Conservation (phyloP, 2,797 vertebrate genomes). For the Peromyscus eremicus region DNA sequence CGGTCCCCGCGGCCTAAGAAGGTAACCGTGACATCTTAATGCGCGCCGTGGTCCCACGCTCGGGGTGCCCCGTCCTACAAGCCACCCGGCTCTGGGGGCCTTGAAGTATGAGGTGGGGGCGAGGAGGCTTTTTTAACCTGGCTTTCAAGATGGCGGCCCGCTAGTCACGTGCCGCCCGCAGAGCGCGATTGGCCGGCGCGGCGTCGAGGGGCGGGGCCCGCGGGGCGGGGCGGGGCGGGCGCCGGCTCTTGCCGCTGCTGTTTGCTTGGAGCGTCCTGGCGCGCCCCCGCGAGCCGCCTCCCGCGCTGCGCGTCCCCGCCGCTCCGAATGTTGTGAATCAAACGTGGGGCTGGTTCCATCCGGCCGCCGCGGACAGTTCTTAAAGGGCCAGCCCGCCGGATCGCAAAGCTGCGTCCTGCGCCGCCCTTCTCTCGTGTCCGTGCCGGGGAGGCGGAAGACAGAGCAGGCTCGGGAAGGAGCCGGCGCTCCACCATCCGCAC, state of each 20-base stretch:
- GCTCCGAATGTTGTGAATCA: constrained; percentile 89
- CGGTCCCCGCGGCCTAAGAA: neutral
- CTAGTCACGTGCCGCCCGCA: constrained; percentile 71
- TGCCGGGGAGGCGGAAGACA: constrained; percentile 79
- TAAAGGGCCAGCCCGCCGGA: constrained; percentile 85
- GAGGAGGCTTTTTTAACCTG: neutral
- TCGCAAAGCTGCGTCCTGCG: constrained; percentile 53
- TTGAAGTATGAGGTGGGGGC: constrained; percentile 54
- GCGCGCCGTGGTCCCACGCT: neutral
- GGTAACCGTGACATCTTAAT: constrained; percentile 47
- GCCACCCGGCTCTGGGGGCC: constrained; percentile 35
- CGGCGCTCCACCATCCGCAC: constrained; percentile 1
- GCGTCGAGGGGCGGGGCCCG: constrained; percentile 26
- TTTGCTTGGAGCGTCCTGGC: constrained; percentile 67
- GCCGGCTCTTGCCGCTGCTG: constrained; percentile 18
- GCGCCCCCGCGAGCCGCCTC: constrained; percentile 72
- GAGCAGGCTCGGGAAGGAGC: constrained; percentile 85
- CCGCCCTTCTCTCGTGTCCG: constrained; percentile 60
- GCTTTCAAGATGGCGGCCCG: constrained; percentile 73
- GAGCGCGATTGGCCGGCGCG: constrained; percentile 68
- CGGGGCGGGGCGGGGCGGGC: constrained; percentile 20
- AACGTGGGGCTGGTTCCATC: constrained; percentile 84
- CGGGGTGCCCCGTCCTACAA: constrained; percentile 52
- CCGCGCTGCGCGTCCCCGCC: constrained; percentile 72
- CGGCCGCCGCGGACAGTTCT: constrained; percentile 84